Base-by-base conservation (phyloP, 2,888 invertebrate genomes). In the Seira musarum region DNA sequence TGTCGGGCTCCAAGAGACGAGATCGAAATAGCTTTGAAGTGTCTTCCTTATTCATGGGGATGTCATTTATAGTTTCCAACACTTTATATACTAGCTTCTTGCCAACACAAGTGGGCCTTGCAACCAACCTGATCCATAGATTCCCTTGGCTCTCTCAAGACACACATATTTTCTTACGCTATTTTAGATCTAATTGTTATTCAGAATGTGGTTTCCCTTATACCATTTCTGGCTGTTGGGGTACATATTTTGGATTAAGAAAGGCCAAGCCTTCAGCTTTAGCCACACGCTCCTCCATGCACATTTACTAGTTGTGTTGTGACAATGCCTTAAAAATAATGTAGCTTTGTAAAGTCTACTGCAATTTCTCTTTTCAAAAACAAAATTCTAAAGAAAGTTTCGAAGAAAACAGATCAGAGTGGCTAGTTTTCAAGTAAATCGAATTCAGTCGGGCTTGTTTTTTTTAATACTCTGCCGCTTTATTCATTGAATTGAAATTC, bases 401-500 rank as follows among this genome's bases (percentile, higher is more conserved):
- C n/a, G n/a, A n/a, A 40, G 10, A 64, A 64, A 64, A 22, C 22
- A 64, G 64, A 22, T n/a, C n/a, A 40, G 40, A 40, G 6, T 40
- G 13, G 6, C 5, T 8, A 13, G 40, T 40, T 40, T 40, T 40
- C 13, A 5, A 8, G 40, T 40, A 40, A 40, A n/a, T n/a, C n/a
- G n/a, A n/a, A n/a, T n/a, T n/a, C n/a, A n/a, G n/a, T n/a, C n/a
- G n/a, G n/a, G 40, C 13, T 40, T 40, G 40, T 40, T n/a, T 67
- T 67, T 6, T 21, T 67, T 13, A 30, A 65, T 65, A 6, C 6
- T 24, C 25, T 65, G 8, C 65, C 24, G n/a, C 46, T 63, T 64
- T 19, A 30, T 70, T 46, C 6, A n/a, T n/a, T 35, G 21, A 46
- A 24, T 35, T 67, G 53, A 73, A 78, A 68, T 66, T 72, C 63